Percentiles rank a stretch among this genome's conserved stretches.
phyloP scores from a whole-genome alignment of 1,140 invertebrate species.

The Drosophila obscura region DNA sequence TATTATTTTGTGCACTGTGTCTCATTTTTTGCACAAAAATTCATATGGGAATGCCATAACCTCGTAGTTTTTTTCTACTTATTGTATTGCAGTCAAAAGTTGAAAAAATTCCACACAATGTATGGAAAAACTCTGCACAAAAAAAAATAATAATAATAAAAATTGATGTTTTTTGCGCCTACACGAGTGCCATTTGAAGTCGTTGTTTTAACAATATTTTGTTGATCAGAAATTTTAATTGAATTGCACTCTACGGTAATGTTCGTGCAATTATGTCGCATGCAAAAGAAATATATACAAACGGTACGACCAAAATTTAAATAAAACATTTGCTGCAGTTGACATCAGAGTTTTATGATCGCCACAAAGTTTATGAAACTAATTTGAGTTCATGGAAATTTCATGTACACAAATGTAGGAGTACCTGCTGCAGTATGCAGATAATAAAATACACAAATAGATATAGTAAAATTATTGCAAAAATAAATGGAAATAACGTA shows the following conservation, averaged over 20 bases:
- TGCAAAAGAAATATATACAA: conserved; percentile 20
- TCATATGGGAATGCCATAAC: conserved; percentile 10
- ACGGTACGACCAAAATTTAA: conserved; percentile 28
- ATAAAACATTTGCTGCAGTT: conserved; percentile 42
- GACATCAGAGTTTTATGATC: conserved; percentile 44
- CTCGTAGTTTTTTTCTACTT: too few species aligned
- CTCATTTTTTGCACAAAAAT: conserved; percentile 45
- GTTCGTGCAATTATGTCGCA: conserved; percentile 57
- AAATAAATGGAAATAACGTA: conserved; percentile 42
- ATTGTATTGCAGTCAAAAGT: conserved; percentile 39
- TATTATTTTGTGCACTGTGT: conserved; percentile 25
- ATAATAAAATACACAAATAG: conserved; percentile 26
- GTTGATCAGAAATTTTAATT: conserved; percentile 47
- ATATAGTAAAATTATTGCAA: conserved; percentile 12
- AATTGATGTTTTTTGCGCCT: conserved; percentile 8
- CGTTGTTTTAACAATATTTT: conserved; percentile 38
- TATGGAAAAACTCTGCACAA: neutral
- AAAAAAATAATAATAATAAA: conserved; percentile 26
- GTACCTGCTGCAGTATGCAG: neutral
- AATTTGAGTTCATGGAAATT: conserved; percentile 54
- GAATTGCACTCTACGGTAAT: conserved; percentile 52
- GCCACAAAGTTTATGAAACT: conserved; percentile 52
- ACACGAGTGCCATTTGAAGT: conserved; percentile 48
- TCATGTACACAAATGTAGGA: conserved; percentile 11
- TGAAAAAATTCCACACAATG: conserved; percentile 4